Percentiles rank a stretch among this genome's conserved stretches.
Conservation (phyloP, 2,888 invertebrate genomes). For the Kuschelorhynchus macadamiae region DNA sequence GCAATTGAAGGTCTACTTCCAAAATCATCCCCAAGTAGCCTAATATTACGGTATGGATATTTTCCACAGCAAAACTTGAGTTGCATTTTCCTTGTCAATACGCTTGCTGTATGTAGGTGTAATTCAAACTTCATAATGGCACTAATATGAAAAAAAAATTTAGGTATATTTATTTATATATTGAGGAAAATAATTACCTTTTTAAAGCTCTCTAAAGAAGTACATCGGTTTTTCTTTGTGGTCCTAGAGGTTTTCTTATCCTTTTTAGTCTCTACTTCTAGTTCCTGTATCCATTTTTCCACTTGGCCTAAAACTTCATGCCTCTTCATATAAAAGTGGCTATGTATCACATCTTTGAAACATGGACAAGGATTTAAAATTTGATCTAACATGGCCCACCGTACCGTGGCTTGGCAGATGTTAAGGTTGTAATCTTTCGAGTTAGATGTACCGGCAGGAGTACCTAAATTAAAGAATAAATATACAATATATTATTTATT, state of each 20-base stretch:
- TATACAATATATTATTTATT: too few relatives aligned
- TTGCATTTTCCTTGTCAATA: too few relatives aligned
- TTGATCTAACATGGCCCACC: constrained; percentile 97
- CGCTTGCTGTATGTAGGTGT: too few relatives aligned
- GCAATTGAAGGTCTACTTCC: too few relatives aligned
- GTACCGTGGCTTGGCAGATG: constrained; percentile 93
- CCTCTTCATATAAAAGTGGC: constrained; percentile 95
- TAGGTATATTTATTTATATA: too few relatives aligned
- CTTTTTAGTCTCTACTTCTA: constrained; percentile 80
- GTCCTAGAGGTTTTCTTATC: constrained; percentile 76
- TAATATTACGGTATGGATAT: too few relatives aligned
- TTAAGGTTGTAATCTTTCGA: constrained; percentile 96
- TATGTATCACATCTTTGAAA: constrained; percentile 93
- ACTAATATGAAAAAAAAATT: too few relatives aligned
- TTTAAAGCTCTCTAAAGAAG: constrained; percentile 66
- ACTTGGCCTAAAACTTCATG: constrained; percentile 91
- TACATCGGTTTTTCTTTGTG: constrained; percentile 64
- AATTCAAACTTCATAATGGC: too few relatives aligned
- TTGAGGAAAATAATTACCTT: too few relatives aligned
- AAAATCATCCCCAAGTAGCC: too few relatives aligned
- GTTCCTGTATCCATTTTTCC: constrained; percentile 90
- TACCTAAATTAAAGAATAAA: constrained; percentile 61
- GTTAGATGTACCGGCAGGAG: constrained; percentile 89
- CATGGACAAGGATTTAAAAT: constrained; percentile 90
- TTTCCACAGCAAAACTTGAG: too few relatives aligned